These are phyloP conservation scores for Alexandromys fortis DNA, from an alignment of 2,113 vertebrate genomes.

Conservation along the genomic window DNA sequence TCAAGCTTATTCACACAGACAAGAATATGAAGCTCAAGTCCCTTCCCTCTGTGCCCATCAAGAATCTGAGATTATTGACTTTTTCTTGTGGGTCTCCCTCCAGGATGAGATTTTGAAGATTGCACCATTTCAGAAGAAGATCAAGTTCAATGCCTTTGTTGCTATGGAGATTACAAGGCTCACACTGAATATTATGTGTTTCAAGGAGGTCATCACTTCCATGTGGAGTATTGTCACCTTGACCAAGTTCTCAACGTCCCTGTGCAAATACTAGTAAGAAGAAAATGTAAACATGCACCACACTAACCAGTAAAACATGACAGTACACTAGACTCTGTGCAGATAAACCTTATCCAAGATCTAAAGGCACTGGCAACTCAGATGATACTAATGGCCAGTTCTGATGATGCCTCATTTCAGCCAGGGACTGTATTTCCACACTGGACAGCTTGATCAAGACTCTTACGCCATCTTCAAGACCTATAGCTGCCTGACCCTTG, in stretches of 20 bases:
- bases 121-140: neutral
- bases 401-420: neutral
- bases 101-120: neutral
- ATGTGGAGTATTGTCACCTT: neutral
- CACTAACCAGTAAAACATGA: neutral
- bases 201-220: neutral
- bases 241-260: neutral
- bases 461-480: no score
- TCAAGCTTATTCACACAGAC: neutral
- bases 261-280: neutral
- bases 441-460: neutral
- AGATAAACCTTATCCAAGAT: neutral
- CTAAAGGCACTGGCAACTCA: neutral
- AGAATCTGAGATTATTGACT: neutral
- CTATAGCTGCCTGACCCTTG: neutral
- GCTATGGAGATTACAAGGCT: neutral
- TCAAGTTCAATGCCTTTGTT: neutral
- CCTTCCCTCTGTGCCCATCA: no score
- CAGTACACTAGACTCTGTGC: neutral
- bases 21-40: neutral
- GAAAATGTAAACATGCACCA: no score
- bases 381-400: neutral
- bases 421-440: neutral
- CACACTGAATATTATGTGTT: neutral
- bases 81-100: neutral